phyloP scores from a whole-genome alignment of 2,797 vertebrate genomes.

The Propithecus deckenii region DNA sequence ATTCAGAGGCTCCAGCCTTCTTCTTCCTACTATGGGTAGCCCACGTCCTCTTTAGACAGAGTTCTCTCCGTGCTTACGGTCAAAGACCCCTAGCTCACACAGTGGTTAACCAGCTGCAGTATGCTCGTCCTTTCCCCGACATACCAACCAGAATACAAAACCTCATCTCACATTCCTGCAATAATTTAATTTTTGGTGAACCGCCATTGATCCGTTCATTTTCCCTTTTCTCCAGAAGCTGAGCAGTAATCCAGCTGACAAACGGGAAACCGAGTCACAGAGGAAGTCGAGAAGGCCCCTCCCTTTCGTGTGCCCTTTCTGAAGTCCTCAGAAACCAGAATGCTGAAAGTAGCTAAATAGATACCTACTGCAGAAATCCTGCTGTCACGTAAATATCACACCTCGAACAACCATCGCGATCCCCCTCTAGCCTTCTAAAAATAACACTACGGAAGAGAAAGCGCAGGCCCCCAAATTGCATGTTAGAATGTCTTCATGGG shows the following conservation, averaged over 20 bases:
- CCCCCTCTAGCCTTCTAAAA: background rate
- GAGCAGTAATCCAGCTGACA: background rate
- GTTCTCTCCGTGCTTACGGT: background rate
- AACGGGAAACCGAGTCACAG: background rate
- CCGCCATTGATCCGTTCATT: background rate
- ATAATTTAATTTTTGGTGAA: background rate
- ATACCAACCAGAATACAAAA: fast-evolving
- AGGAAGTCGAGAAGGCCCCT: fast-evolving
- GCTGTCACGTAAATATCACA: fast-evolving
- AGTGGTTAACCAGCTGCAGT: fast-evolving
- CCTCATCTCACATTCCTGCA: background rate
- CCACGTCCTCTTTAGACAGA: fast-evolving
- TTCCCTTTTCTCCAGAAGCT: background rate
- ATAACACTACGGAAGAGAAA: background rate
- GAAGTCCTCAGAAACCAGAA: background rate
- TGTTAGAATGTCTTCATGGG: background rate
- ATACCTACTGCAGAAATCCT: background rate
- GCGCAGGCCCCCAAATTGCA: background rate
- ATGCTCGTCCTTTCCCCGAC: background rate
- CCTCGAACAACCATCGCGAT: fast-evolving
- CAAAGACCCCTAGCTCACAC: too few species aligned
- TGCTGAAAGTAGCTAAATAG: background rate
- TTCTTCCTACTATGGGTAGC: fast-evolving
- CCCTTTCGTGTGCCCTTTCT: background rate
- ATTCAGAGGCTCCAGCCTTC: background rate